Conservation (phyloP, 2,888 invertebrate genomes). For the Epinotia bilunana region DNA sequence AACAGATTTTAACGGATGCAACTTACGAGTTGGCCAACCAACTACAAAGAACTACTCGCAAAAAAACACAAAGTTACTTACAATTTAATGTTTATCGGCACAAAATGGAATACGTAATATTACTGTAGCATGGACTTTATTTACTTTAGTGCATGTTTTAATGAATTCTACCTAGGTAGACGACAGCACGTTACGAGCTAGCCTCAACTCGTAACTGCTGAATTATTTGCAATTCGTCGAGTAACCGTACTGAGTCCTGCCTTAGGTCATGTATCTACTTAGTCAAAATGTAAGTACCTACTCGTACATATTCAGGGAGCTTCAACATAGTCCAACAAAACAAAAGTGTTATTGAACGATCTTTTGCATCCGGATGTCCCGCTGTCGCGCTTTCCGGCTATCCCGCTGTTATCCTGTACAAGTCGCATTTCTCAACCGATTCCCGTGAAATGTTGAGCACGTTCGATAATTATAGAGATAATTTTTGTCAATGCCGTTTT, state of each 20-base stretch:
- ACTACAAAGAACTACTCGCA: too few relatives aligned
- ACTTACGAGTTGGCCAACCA: too few relatives aligned
- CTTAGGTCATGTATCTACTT: not conserved
- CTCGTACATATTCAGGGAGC: not conserved
- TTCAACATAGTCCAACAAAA: not conserved
- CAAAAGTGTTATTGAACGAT: not conserved
- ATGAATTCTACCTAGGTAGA: not conserved
- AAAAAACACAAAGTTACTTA: not conserved
- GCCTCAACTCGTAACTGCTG: not conserved
- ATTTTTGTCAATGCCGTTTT: too few relatives aligned
- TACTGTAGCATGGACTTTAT: not conserved
- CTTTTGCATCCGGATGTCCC: too few relatives aligned
- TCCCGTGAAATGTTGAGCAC: too few relatives aligned
- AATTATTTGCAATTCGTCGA: not conserved
- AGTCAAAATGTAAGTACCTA: not conserved
- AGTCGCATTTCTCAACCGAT: too few relatives aligned
- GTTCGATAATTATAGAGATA: too few relatives aligned
- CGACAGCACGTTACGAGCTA: too few relatives aligned
- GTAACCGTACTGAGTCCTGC: not conserved
- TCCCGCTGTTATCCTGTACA: too few relatives aligned
- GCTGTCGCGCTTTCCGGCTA: too few relatives aligned
- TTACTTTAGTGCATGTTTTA: conserved; percentile 8
- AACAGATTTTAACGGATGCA: too few relatives aligned
- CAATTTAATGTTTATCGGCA: not conserved
- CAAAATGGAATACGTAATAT: conserved; percentile 1